Conservation (phyloP, 1,140 invertebrate species). For the Zaprionus ghesquierei region DNA sequence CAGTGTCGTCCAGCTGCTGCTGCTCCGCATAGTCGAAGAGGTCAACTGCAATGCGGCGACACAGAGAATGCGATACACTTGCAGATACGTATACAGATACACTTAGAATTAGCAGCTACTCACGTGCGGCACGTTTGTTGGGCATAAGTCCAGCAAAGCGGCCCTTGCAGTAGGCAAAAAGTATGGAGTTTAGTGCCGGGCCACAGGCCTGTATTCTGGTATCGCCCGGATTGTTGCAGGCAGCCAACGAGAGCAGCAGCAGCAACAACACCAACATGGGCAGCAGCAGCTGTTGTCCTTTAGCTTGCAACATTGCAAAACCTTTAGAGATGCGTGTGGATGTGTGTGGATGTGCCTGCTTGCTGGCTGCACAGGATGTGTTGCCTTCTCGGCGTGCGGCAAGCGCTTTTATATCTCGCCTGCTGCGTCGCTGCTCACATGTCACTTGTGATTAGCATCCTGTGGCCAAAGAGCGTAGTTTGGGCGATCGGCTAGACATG, state of each 20-base stretch:
- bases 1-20: neutral
- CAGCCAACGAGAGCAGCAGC: slow-evolving; percentile 15
- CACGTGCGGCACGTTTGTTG: slow-evolving; percentile 40
- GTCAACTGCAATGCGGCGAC: slow-evolving; percentile 42
- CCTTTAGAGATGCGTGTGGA: neutral
- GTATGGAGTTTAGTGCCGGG: neutral
- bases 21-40: slow-evolving; percentile 60
- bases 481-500: neutral
- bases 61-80: neutral
- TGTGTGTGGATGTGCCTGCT: neutral
- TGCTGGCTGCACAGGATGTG: neutral
- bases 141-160: slow-evolving; percentile 5
- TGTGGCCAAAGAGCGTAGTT: neutral
- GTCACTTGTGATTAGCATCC: neutral
- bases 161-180: slow-evolving; percentile 22
- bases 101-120: slow-evolving; percentile 17
- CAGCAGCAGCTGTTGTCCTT: slow-evolving; percentile 9
- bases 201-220: slow-evolving; percentile 33
- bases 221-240: neutral
- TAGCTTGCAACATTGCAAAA: slow-evolving; percentile 11
- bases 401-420: neutral
- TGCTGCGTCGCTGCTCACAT: neutral
- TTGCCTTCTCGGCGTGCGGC: neutral
- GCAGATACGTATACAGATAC: neutral
- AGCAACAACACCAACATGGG: slow-evolving; percentile 5